Evolutionary conservation across 2,113 vertebrate genomes (phyloP).

Genomic region (Corvus hawaiiensis): DNA sequence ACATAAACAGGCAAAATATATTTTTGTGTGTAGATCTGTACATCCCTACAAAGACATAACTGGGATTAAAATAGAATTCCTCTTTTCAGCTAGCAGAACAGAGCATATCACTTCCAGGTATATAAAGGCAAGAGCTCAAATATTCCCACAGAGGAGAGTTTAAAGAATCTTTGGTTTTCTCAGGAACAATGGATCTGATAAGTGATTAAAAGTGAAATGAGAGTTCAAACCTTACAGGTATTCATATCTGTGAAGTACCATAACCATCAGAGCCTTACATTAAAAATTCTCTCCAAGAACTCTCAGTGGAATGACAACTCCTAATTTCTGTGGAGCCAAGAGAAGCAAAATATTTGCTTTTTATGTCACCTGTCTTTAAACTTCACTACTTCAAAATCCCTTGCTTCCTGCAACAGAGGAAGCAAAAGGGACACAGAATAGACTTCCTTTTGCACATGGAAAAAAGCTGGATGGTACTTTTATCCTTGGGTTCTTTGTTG

Average conservation of each 20-base stretch:
- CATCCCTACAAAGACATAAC: background rate
- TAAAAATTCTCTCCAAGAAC: background rate
- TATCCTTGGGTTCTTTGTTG: background rate
- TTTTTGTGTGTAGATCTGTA: background rate
- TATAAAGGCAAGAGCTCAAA: background rate
- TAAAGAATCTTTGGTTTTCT: background rate
- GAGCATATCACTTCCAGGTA: background rate
- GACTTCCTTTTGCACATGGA: background rate
- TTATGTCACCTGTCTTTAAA: background rate
- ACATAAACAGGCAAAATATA: background rate
- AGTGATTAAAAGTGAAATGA: background rate
- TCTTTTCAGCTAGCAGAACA: background rate
- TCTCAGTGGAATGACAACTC: background rate
- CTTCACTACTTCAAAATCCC: background rate
- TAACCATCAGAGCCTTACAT: background rate
- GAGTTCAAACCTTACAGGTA: background rate
- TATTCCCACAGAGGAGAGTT: background rate
- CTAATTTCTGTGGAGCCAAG: background rate
- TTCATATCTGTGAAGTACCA: background rate
- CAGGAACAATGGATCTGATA: background rate
- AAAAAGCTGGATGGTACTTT: slow-evolving; percentile 26
- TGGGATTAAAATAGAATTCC: background rate
- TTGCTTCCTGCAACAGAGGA: background rate
- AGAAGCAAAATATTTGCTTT: slow-evolving; percentile 23
- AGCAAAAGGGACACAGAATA: background rate